These are phyloP conservation scores for Drosophila kurseongensis DNA, from an alignment of 1,140 invertebrate species.

Conservation along the genomic window DNA sequence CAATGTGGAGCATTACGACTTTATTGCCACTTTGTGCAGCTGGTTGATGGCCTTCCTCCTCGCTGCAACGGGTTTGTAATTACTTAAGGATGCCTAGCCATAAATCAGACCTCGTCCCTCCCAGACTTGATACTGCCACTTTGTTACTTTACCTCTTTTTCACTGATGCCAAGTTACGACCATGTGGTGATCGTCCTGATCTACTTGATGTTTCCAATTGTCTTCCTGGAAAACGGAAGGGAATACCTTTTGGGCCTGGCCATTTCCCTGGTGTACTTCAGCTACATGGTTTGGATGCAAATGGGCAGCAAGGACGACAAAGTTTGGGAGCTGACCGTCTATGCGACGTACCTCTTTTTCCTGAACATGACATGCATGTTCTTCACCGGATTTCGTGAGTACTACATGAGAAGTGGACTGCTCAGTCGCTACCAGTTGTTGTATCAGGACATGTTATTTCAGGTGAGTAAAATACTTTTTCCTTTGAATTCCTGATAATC, in stretches of 20 bases:
- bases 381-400: slow-evolving; percentile 5
- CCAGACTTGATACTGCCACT: slow-evolving; percentile 14
- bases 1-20: neutral
- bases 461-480: slow-evolving; percentile 8
- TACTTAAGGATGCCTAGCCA: too few relatives aligned
- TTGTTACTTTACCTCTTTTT: neutral
- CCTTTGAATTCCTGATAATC: too few relatives aligned
- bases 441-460: slow-evolving; percentile 9
- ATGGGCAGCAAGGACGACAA: neutral
- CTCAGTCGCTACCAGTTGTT: slow-evolving; percentile 32
- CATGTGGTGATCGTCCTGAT: slow-evolving; percentile 35
- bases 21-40: slow-evolving; percentile 15
- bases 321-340: neutral
- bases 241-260: slow-evolving; percentile 12
- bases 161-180: slow-evolving; percentile 23
- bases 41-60: slow-evolving; percentile 1
- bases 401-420: slow-evolving; percentile 6
- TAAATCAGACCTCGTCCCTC: neutral
- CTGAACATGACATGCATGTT: slow-evolving; percentile 4
- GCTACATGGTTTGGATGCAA: neutral
- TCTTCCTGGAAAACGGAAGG: slow-evolving; percentile 1
- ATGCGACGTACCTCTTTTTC: slow-evolving; percentile 11
- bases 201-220: slow-evolving; percentile 44
- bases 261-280: slow-evolving; percentile 15
- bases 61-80: slow-evolving; percentile 15